Conservation (phyloP, 1,140 invertebrate species). For the Aphaenogaster floridana region DNA sequence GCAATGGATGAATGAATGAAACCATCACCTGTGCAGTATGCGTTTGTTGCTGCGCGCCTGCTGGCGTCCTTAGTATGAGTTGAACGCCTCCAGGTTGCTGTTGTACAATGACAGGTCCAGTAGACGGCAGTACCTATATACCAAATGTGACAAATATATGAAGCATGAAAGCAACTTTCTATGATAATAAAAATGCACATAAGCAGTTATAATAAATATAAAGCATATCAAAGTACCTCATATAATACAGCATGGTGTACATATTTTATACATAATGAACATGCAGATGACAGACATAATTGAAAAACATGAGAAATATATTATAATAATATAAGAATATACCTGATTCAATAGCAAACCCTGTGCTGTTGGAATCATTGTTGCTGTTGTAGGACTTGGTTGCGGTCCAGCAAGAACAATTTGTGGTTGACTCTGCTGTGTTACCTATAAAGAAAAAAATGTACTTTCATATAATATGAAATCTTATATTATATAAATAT, state of each 20-base stretch:
- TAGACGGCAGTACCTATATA: conserved; percentile 85
- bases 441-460: conserved; percentile 77
- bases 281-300: conserved; percentile 65
- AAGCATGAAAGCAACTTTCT: conserved; percentile 69
- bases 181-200: conserved; percentile 57
- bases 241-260: conserved; percentile 61
- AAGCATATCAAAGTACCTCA: conserved; percentile 65
- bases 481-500: neutral
- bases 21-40: conserved; percentile 87
- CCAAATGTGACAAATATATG: conserved; percentile 74
- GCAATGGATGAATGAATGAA: conserved; percentile 80
- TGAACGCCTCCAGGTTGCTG: conserved; percentile 86
- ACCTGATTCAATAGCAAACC: conserved; percentile 86
- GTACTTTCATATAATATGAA: conserved; percentile 14
- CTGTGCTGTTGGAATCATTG: conserved; percentile 86
- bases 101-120: conserved; percentile 85
- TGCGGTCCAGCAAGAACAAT: conserved; percentile 84
- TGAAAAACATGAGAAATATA: conserved; percentile 8
- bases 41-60: conserved; percentile 86
- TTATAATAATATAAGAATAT: conserved; percentile 72
- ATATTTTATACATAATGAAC: conserved; percentile 60
- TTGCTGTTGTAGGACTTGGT: conserved; percentile 82
- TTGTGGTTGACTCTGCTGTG: conserved; percentile 85
- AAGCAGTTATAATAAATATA: conserved; percentile 68
- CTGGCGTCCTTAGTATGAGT: conserved; percentile 85